phyloP scores from a whole-genome alignment of 1,140 invertebrate species.

The Tetragonula clypearis region DNA sequence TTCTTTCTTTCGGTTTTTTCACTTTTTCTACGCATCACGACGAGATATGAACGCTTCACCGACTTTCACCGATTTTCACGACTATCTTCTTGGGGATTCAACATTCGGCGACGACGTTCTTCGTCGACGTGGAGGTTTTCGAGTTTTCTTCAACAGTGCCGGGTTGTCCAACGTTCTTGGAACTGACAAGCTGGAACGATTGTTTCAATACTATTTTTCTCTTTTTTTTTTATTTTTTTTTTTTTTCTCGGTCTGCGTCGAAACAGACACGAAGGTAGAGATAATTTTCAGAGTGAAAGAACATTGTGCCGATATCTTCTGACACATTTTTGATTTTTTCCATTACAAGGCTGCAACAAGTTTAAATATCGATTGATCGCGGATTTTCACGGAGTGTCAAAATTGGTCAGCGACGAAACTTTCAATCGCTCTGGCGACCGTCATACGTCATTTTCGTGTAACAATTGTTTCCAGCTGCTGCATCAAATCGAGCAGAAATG shows the following conservation, averaged over 20 bases:
- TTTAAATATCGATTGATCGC: too few species aligned
- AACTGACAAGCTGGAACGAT: background rate
- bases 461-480: background rate
- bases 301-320: too few species aligned
- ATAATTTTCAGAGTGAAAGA: too few species aligned
- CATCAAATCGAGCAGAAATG: background rate
- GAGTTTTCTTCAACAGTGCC: background rate
- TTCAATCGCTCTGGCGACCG: too few species aligned
- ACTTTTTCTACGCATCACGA: constrained; percentile 9
- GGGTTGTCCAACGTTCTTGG: background rate
- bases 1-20: background rate
- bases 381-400: too few species aligned
- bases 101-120: background rate
- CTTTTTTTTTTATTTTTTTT: too few species aligned
- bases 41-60: background rate
- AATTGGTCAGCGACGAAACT: too few species aligned
- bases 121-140: background rate
- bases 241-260: background rate
- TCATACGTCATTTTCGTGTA: background rate
- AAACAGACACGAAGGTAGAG: background rate
- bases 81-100: background rate
- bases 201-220: background rate
- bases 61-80: background rate
- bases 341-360: too few species aligned
- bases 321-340: too few species aligned